Evolutionary conservation across 2,797 vertebrate species (phyloP), one percentile per base, ranked within the genome.

Genomic region (Tenualosa ilisha): DNA sequence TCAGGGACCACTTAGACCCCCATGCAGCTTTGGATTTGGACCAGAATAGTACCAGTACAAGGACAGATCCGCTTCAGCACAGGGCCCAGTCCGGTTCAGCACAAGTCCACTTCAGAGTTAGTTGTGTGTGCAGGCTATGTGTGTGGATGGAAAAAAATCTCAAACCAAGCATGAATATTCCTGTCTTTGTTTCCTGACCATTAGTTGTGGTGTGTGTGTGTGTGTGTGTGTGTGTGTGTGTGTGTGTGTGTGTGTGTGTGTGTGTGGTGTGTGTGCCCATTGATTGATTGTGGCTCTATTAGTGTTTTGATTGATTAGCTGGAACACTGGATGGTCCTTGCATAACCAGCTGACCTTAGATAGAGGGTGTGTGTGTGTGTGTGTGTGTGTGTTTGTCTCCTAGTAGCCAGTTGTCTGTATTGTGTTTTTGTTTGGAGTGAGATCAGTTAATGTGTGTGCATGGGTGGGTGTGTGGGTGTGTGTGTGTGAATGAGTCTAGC

Each of bases 61-160:
- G 84, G 49, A 56, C 75, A n/a, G 22, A 65, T 83, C 8, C 22
- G 82, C 43, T 43, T 83, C 81, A 83, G 50, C 65, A 83, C 43
- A 81, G 84, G 17, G 49, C 49, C 51, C 3, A 3, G 7, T 46
- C 46, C 7, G 46, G 46, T 46, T 7, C 46, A 83, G 50, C 65
- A 83, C 43, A 81, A 3, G 7, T 46, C 46, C 7, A 2, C 1
- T 46, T 7, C 46, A 54, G 51, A 54, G 51, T 54, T 15, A 54
- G 51, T 11, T 54, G 11, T 54, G 51, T 37, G 13, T 17, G 65
- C 51, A 11, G 51, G 51, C 1, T 2, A 56, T 54, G 11, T 54
- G 51, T 37, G 13, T 17, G 65, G 8, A 72, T 72, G 65, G 65
- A 72, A 72, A 72, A 37, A 72, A 37, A 26, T 15, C 11, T 40